Conservation (phyloP, 2,113 vertebrate species). For the Hydrolagus affinis region DNA sequence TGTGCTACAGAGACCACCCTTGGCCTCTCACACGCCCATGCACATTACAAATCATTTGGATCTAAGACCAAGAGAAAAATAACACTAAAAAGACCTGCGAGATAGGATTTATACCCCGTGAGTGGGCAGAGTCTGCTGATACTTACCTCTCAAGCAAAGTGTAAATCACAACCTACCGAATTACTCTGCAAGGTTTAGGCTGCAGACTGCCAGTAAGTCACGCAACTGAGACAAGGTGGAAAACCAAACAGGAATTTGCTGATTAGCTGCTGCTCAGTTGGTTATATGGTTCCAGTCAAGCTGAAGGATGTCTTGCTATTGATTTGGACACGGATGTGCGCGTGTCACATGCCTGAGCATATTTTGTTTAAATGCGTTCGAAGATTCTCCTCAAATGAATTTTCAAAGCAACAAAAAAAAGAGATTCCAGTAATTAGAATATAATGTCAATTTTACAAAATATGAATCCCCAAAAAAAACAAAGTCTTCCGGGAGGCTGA, state of each 20-base stretch:
- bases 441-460: background rate
- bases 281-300: background rate
- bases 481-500: no score
- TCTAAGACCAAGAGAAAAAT: background rate
- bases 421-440: background rate
- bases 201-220: background rate
- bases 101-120: background rate
- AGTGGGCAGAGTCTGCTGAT: background rate
- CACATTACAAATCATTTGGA: background rate
- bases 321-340: background rate
- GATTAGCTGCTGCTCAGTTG: background rate
- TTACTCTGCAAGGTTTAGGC: background rate
- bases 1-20: no score
- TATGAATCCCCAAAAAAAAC: no score
- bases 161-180: background rate
- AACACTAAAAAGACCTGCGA: background rate
- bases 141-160: background rate
- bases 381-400: conserved; percentile 2
- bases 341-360: background rate
- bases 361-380: background rate
- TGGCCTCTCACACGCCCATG: background rate
- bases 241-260: background rate
- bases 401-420: background rate
- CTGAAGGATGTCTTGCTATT: background rate
- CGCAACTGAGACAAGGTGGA: background rate